These are phyloP conservation scores for Python bivittatus DNA, from an alignment of 2,113 vertebrate genomes.

Conservation along the genomic window DNA sequence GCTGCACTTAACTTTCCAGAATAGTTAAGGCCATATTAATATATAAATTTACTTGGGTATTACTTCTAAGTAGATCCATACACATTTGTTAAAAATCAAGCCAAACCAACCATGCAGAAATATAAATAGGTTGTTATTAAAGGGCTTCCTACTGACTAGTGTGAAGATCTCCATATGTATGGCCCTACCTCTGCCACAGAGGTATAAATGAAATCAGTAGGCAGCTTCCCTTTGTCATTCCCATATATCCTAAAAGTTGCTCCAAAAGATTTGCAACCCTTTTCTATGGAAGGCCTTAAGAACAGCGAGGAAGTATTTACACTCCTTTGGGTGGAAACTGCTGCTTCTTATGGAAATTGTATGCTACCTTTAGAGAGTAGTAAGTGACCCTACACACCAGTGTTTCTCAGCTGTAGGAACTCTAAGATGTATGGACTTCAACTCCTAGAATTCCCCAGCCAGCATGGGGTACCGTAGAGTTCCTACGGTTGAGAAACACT, in stretches of 20 bases:
- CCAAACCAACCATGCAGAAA: neutral
- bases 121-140: neutral
- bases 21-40: neutral
- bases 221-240: neutral
- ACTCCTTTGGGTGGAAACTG: neutral
- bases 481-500: no score
- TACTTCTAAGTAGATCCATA: neutral
- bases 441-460: no score
- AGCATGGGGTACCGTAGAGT: no score
- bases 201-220: neutral
- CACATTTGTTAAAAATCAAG: neutral
- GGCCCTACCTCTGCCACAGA: neutral
- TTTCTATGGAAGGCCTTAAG: neutral
- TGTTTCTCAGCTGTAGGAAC: no score
- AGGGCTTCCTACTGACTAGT: neutral
- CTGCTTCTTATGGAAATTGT: neutral
- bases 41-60: neutral
- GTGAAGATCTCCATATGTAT: neutral
- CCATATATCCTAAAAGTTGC: neutral
- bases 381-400: neutral
- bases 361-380: neutral
- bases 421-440: no score
- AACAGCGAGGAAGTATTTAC: neutral
- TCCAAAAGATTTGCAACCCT: neutral
- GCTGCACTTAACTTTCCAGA: neutral